These are phyloP conservation scores for Miniopterus natalensis DNA, from an alignment of 2,113 vertebrate species.

Conservation along the genomic window DNA sequence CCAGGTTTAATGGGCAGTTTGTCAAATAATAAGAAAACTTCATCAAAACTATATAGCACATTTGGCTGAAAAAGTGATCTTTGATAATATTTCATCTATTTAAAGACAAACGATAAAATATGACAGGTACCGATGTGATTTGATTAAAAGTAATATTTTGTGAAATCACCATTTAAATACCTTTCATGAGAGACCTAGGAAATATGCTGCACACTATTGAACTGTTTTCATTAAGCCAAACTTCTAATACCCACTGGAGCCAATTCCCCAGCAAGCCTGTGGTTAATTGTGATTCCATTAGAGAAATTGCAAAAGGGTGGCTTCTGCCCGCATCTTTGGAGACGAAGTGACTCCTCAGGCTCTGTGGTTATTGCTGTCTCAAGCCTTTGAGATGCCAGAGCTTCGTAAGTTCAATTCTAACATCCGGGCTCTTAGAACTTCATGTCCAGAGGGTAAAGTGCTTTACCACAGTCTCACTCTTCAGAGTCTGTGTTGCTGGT, in stretches of 20 bases:
- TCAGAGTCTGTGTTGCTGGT: neutral
- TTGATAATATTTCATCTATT: constrained; percentile 57
- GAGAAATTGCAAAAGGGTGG: constrained; percentile 62
- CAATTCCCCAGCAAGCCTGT: constrained; percentile 54
- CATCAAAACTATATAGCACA: constrained; percentile 27
- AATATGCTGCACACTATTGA: neutral
- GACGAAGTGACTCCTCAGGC: constrained; percentile 54
- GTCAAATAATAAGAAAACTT: constrained; percentile 67
- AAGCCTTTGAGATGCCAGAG: constrained; percentile 46
- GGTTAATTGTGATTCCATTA: constrained; percentile 75
- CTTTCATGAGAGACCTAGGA: constrained; percentile 40
- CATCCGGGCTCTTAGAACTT: constrained; percentile 29
- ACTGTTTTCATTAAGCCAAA: constrained; percentile 68
- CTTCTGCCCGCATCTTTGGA: constrained; percentile 72
- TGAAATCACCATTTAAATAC: constrained; percentile 61
- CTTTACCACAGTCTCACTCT: neutral
- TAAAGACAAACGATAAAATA: constrained; percentile 66
- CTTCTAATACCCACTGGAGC: constrained; percentile 49
- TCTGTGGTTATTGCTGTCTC: constrained; percentile 63
- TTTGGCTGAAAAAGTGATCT: constrained; percentile 52
- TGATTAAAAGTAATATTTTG: constrained; percentile 71
- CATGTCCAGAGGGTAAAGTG: neutral
- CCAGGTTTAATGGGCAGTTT: constrained; percentile 68
- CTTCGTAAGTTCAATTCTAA: constrained; percentile 8
- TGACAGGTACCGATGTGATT: neutral